These are phyloP conservation scores for Amiota mariae DNA, from an alignment of 2,888 invertebrate genomes.

Conservation along the genomic window DNA sequence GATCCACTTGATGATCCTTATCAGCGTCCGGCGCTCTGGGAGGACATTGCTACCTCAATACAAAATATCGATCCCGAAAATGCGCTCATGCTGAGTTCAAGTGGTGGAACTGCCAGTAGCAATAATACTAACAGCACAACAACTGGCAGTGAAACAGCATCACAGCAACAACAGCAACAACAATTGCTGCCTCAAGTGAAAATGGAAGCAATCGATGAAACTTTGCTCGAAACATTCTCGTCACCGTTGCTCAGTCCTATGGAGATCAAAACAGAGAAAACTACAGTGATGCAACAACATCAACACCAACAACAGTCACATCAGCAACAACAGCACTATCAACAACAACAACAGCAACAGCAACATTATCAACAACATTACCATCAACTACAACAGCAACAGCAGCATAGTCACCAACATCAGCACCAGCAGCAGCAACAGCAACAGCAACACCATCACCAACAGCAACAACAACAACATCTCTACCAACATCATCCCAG, in stretches of 20 bases:
- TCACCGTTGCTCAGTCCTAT: conserved; percentile 84
- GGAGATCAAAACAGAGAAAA: conserved; percentile 86
- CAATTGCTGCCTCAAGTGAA: conserved; percentile 78
- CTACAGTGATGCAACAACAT: conserved; percentile 67
- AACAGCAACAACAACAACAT: conserved; percentile 65
- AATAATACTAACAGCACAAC: conserved; percentile 73
- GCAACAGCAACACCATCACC: conserved; percentile 58
- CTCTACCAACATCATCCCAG: conserved; percentile 72
- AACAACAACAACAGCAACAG: conserved; percentile 53
- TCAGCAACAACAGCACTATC: conserved; percentile 58
- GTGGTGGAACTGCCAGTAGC: conserved; percentile 70
- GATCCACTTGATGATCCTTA: conserved; percentile 83
- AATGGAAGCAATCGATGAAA: conserved; percentile 83
- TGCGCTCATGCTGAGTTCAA: conserved; percentile 86
- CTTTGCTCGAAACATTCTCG: conserved; percentile 78
- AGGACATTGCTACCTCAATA: conserved; percentile 92
- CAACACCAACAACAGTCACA: conserved; percentile 63
- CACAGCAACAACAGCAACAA: conserved; percentile 23
- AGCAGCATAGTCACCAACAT: conserved; percentile 50
- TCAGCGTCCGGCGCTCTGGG: conserved; percentile 91
- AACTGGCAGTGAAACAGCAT: background rate
- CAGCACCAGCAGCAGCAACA: conserved; percentile 57
- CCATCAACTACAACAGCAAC: conserved; percentile 54
- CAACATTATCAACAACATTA: conserved; percentile 52
- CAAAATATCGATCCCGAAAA: conserved; percentile 93